phyloP scores from a whole-genome alignment of 2,888 invertebrate species.

The Tyria jacobaeae region DNA sequence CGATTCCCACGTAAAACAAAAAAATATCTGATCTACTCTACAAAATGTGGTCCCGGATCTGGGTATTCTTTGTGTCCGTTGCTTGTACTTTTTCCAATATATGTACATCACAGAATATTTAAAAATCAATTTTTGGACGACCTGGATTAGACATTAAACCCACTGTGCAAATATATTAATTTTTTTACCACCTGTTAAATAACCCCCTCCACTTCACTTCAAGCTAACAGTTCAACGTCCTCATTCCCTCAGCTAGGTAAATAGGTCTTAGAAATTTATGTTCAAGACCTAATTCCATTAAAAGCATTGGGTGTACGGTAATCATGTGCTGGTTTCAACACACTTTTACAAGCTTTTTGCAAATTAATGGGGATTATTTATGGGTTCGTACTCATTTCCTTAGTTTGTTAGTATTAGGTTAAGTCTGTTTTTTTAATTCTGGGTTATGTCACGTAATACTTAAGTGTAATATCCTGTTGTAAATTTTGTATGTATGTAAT shows the following conservation, averaged over 20 bases:
- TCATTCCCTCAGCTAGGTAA: constrained; percentile 31
- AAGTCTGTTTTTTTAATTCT: constrained; percentile 6
- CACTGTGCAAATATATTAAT: neutral
- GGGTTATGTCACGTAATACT: constrained; percentile 7
- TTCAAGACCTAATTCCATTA: constrained; percentile 32
- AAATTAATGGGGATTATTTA: constrained; percentile 26
- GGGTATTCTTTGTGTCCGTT: too few species aligned
- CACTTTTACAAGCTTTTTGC: constrained; percentile 15
- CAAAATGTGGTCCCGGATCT: too few species aligned
- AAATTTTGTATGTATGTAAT: constrained; percentile 1
- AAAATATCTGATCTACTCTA: too few species aligned
- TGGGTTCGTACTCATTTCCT: constrained; percentile 18
- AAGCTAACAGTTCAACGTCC: neutral
- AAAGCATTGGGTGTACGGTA: constrained; percentile 25
- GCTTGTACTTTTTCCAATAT: too few species aligned
- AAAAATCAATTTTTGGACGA: too few species aligned
- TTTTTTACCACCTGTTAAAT: neutral
- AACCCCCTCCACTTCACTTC: neutral
- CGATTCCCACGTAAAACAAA: too few species aligned
- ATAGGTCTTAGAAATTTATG: constrained; percentile 44
- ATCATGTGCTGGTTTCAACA: constrained; percentile 19
- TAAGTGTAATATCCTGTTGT: constrained; percentile 1
- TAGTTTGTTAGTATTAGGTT: constrained; percentile 14
- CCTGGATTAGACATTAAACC: neutral
- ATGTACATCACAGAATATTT: too few species aligned